Base-by-base conservation (phyloP, 2,797 vertebrate species). In the Discoglossus pictus region DNA sequence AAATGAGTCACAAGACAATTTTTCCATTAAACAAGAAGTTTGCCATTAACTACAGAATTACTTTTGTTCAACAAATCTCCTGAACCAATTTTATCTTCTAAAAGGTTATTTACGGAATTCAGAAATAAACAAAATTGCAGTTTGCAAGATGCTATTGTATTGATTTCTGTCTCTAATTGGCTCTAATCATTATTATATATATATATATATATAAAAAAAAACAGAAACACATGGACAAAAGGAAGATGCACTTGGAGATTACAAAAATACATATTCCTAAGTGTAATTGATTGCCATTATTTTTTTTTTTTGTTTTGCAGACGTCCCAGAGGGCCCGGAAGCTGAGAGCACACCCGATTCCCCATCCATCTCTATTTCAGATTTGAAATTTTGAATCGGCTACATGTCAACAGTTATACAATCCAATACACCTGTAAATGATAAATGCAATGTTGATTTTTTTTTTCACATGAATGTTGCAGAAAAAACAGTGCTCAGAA, bases 391-490 rank as follows among this genome's bases (percentile, higher is more conserved):
- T 39, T 56, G 11, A 23, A 3, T 56, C 36, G 6, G 18, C 53
- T 23, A 36, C 53, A 39, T 40, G n/a, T 56, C 31, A 24, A 39
- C 35, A 56, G 53, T 20, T 9, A 40, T 56, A 40, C 15, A 38
- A 40, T 39, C 40, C 36, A 50, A 27, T 24, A 50, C 46, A 50
- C 36, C 36, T 40, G 35, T n/a, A 35, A 12, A 25, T 38, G 35
- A 38, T 56, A 56, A 56, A 56, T 21, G 12, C 20, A 21, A 38
- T 54, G 53, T 21, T 24, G 53, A 39, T 56, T 56, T 56, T 56
- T 15, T 56, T 24, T 38, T 35, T 40, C 39, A n/a, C 17, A 56
- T 20, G 25, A 35, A 6, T 54, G 34, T 54, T 56, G 34, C 11
- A 13, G n/a, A 24, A 50, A 50, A 50, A 23, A 27, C 46, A 25